Evolutionary conservation across 2,888 invertebrate genomes (phyloP), one percentile per base, ranked within the genome.

Genomic region (Caenorhabditis imperialis): DNA sequence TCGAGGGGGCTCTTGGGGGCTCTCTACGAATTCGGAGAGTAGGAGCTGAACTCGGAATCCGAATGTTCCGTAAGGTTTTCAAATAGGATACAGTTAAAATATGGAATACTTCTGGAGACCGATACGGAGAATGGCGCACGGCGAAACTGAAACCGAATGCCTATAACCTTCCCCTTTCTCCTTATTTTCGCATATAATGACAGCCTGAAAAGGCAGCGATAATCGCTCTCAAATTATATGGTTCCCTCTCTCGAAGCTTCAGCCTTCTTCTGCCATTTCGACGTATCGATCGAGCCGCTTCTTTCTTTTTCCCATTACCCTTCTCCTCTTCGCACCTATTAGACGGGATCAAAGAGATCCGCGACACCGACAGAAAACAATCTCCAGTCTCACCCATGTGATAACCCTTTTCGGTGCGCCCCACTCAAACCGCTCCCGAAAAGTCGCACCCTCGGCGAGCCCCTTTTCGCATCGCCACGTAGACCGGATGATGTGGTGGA

Each of bases 191-290:
- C n/a, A 30, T n/a, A 30, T 45, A 35, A 55, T 44, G 33, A 35
- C 55, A 23, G 22, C 55, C 44, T 55, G 42, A 18, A 8, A 35
- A 35, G 42, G 42, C 23, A 30, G 27, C 25, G 54, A 60, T 48
- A 38, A 60, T 48, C 47, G 30, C 33, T 14, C 44, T 44, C 14
- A 60, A 60, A 60, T 60, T 60, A 48, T 48, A 48, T 47, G 58
- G 12, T 60, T 37, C 38, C 5, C 20, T 20, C 23, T 33, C 50
- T 50, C 10, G n/a, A n/a, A n/a, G n/a, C n/a, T n/a, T n/a, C n/a
- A n/a, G n/a, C n/a, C 22, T 22, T 30, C 51, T 51, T 33, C 23
- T 45, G 30, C 27, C 37, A 22, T 38, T 22, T 38, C 27, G 23
- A 1, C 18, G 8, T 23, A 12, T 55, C 22, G n/a, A n/a, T n/a